Percentiles rank a stretch among this genome's conserved stretches.
These are phyloP conservation scores for Eolophus roseicapilla DNA, from an alignment of 2,113 vertebrate species.

Conservation along the genomic window DNA sequence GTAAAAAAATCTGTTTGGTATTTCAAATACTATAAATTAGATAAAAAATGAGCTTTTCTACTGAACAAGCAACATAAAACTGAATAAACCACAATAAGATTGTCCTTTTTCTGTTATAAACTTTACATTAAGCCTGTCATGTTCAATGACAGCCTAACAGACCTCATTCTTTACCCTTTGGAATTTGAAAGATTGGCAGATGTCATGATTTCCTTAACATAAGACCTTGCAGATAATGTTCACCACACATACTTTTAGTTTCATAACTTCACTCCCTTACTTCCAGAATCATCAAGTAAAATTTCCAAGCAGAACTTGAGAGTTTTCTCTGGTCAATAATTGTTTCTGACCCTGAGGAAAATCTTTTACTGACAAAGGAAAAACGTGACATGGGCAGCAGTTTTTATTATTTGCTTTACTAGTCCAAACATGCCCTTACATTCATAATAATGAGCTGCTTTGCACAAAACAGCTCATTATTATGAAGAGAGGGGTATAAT, in stretches of 20 bases:
- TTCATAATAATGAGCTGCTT: constrained; percentile 78
- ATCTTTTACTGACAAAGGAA: constrained; percentile 63
- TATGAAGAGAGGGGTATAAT: constrained; percentile 65
- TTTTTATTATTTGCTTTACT: constrained; percentile 75
- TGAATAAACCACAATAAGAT: constrained; percentile 99
- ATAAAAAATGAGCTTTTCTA: constrained; percentile 91
- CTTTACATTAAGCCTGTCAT: constrained; percentile 99
- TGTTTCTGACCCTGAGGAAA: constrained; percentile 67
- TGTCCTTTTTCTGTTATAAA: constrained; percentile 95
- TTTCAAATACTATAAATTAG: constrained; percentile 99
- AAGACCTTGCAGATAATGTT: constrained; percentile 78
- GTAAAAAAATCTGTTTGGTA: constrained; percentile 99
- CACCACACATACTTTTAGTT: constrained; percentile 66
- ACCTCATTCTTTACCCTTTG: constrained; percentile 93
- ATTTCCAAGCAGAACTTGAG: constrained; percentile 37
- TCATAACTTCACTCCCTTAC: constrained; percentile 52
- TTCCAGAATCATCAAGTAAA: constrained; percentile 42
- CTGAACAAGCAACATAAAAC: constrained; percentile 92
- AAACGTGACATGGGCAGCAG: constrained; percentile 50
- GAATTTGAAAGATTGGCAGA: constrained; percentile 93
- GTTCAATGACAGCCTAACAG: constrained; percentile 97
- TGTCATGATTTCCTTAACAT: constrained; percentile 90
- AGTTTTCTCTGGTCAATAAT: constrained; percentile 59
- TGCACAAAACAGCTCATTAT: constrained; percentile 72
- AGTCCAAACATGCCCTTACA: constrained; percentile 72